Evolutionary conservation across 2,888 invertebrate genomes (phyloP).

Genomic region (Philhelius pedissequus): DNA sequence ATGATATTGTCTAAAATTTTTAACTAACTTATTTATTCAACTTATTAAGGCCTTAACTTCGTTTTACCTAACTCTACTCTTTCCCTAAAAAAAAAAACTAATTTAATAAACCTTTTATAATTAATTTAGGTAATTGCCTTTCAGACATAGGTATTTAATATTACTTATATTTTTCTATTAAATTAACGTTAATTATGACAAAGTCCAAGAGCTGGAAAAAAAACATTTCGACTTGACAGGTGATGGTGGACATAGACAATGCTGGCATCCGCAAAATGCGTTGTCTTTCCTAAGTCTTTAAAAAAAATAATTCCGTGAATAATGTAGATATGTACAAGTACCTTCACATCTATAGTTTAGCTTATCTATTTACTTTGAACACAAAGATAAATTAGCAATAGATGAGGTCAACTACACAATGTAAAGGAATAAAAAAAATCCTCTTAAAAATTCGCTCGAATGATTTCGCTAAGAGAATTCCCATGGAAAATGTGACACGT

Average conservation of each 20-base stretch:
- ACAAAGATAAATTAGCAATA: background rate
- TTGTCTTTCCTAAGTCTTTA: background rate
- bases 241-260: background rate
- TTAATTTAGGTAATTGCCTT: background rate
- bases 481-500: constrained; percentile 49
- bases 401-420: constrained; percentile 13
- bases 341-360: too few relatives aligned
- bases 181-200: constrained; percentile 15
- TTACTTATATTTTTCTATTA: background rate
- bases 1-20: background rate
- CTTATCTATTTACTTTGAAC: background rate
- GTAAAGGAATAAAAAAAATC: background rate
- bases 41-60: background rate
- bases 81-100: background rate
- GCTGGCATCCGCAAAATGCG: background rate
- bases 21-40: background rate
- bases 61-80: background rate
- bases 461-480: constrained; percentile 22
- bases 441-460: constrained; percentile 8
- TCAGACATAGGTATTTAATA: background rate
- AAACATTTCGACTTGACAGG: constrained; percentile 9
- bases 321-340: background rate
- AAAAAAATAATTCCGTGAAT: background rate
- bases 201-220: constrained; percentile 10
- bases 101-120: background rate